A percentile compares a stretch with the other conserved stretches of the same genome.
Conservation (phyloP, 2,113 vertebrate species). For the Donacobius atricapilla region DNA sequence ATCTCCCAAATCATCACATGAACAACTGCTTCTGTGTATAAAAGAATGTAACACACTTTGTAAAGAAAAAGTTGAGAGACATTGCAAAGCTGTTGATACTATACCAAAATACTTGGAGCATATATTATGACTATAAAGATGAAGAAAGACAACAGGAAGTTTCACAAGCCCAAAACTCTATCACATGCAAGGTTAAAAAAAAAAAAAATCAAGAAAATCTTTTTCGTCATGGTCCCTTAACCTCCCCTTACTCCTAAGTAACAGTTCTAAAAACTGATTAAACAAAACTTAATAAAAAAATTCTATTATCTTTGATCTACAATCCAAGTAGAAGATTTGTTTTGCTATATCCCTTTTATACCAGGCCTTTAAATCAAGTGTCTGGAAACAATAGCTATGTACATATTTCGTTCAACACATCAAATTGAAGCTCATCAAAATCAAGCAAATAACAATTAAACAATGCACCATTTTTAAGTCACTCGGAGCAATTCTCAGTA, state of each 20-base stretch:
- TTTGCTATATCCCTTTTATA: neutral
- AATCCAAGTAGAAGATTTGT: neutral
- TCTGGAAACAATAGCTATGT: neutral
- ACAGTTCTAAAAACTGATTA: neutral
- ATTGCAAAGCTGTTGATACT: neutral
- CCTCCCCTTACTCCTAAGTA: neutral
- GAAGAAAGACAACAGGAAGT: neutral
- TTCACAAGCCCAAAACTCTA: neutral
- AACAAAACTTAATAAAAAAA: neutral
- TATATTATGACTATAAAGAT: neutral
- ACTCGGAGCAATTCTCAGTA: neutral
- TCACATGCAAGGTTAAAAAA: neutral
- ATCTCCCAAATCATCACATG: slow-evolving; percentile 72
- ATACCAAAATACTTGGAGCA: neutral
- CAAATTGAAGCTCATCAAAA: neutral
- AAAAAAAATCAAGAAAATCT: neutral
- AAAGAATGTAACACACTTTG: neutral
- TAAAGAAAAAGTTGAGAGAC: neutral
- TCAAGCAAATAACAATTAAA: neutral
- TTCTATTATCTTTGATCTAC: neutral
- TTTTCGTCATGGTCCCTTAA: neutral
- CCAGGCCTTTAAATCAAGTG: neutral
- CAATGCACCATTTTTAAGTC: neutral
- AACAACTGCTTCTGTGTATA: slow-evolving; percentile 47
- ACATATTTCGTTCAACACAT: neutral